Evolutionary conservation across 2,888 invertebrate genomes (phyloP), one percentile per base, ranked within the genome.

Genomic region (Zootermopsis nevadensis): DNA sequence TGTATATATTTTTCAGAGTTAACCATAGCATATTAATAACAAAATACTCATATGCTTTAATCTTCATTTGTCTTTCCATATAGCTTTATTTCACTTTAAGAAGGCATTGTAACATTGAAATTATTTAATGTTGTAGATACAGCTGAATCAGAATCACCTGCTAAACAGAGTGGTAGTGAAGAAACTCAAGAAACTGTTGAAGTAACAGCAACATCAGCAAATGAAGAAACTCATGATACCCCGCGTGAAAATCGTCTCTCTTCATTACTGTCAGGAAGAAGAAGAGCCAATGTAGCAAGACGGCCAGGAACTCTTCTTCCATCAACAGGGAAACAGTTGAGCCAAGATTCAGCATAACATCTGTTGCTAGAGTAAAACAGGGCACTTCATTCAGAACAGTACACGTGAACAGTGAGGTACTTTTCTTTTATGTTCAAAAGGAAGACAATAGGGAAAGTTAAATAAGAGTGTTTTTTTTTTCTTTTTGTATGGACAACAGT

Each of bases 301-400:
- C 48, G 83, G 53, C 83, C 83, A 8, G 80, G 84, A 19, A 35
- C 83, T 27, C 77, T 82, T 55, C 69, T 83, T 27, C 84, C 83
- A 24, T 81, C 81, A 55, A 48, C 81, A 15, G 42, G n/a, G 12
- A 74, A 74, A 74, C 38, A 69, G 33, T 33, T 42, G 24, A 8
- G n/a, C 38, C 74, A 74, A 38, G 74, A 74, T 10, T 38, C 38
- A 38, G 38, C 74, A 38, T 38, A 74, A n/a, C 22, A 15, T 33
- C 33, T 48, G 48, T 15, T 15, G 19, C 48, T 19, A 15, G 19
- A 12, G 19, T 48, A 3, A 48, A 48, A 19, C 19, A 48, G 19
- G 12, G 19, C 12, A 15, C 42, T 7, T 38, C 4, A 42, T 42
- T 42, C 42, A 12, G 42, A 42, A 42, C 15, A 15, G 15, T 42